A percentile compares a stretch with the other conserved stretches of the same genome.
These are phyloP conservation scores for Tapirus indicus DNA, from an alignment of 2,797 vertebrate genomes.

Conservation along the genomic window DNA sequence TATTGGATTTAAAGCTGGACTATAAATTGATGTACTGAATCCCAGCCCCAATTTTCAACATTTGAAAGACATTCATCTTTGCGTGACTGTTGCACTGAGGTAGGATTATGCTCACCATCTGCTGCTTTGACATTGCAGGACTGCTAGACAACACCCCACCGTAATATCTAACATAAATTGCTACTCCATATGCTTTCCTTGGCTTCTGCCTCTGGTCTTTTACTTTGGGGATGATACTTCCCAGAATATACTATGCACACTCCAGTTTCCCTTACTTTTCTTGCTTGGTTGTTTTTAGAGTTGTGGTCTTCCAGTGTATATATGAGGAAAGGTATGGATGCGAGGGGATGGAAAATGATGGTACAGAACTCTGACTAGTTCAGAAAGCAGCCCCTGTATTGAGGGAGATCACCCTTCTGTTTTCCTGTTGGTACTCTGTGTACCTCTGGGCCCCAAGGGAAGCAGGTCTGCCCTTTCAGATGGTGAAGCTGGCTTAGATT, in stretches of 20 bases:
- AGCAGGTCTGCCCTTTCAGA: background rate
- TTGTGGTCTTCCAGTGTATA: background rate
- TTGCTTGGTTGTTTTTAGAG: constrained; percentile 19
- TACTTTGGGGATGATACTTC: background rate
- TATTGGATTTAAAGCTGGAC: too few relatives aligned
- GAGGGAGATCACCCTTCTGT: background rate
- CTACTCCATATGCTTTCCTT: background rate
- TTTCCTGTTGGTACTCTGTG: background rate
- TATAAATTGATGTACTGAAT: background rate
- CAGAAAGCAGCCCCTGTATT: background rate
- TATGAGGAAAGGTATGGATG: background rate
- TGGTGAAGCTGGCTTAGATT: background rate
- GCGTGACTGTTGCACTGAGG: too few relatives aligned
- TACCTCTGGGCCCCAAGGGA: background rate
- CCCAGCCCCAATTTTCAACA: background rate
- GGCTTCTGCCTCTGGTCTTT: constrained; percentile 22
- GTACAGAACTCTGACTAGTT: background rate
- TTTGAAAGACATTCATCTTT: too few relatives aligned
- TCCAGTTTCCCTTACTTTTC: background rate
- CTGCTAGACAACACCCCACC: background rate
- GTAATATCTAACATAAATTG: background rate
- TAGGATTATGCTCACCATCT: background rate
- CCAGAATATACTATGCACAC: background rate
- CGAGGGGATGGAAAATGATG: background rate
- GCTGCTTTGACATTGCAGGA: background rate